Conservation (phyloP, 2,797 vertebrate genomes). For the Notolepis coatsorum region DNA sequence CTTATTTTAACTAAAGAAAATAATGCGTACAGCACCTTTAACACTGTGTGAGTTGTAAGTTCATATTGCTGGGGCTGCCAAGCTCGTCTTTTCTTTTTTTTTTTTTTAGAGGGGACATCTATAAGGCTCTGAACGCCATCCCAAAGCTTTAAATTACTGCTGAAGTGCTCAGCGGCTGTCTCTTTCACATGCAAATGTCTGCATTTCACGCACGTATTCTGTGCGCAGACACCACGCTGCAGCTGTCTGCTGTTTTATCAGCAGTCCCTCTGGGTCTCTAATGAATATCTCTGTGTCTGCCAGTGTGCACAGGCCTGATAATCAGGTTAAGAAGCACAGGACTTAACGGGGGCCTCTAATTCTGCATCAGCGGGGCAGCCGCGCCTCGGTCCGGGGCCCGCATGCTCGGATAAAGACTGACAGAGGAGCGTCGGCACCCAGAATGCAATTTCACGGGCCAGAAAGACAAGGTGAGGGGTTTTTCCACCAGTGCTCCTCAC, state of each 20-base stretch:
- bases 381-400: not conserved
- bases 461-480: constrained; percentile 19
- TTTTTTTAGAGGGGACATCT: not conserved
- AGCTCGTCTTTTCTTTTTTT: too few relatives aligned
- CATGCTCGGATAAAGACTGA: constrained; percentile 37
- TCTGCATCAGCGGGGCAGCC: constrained; percentile 27
- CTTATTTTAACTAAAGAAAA: too few relatives aligned
- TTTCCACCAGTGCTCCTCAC: constrained; percentile 14
- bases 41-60: too few relatives aligned
- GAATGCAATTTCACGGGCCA: constrained; percentile 24
- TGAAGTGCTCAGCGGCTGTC: constrained; percentile 71
- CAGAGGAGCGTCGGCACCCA: constrained; percentile 17
- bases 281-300: constrained; percentile 82
- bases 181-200: constrained; percentile 83
- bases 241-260: constrained; percentile 83
- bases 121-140: constrained; percentile 17
- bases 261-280: constrained; percentile 81
- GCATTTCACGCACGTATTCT: constrained; percentile 68
- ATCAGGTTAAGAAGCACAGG: constrained; percentile 78
- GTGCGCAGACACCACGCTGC: constrained; percentile 76
- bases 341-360: constrained; percentile 54
- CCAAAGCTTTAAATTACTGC: constrained; percentile 60
- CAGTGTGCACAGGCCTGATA: constrained; percentile 85
- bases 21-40: too few relatives aligned
- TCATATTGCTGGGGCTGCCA: too few relatives aligned